Evolutionary conservation across 2,797 vertebrate species (phyloP).

Genomic region (Manis javanica): DNA sequence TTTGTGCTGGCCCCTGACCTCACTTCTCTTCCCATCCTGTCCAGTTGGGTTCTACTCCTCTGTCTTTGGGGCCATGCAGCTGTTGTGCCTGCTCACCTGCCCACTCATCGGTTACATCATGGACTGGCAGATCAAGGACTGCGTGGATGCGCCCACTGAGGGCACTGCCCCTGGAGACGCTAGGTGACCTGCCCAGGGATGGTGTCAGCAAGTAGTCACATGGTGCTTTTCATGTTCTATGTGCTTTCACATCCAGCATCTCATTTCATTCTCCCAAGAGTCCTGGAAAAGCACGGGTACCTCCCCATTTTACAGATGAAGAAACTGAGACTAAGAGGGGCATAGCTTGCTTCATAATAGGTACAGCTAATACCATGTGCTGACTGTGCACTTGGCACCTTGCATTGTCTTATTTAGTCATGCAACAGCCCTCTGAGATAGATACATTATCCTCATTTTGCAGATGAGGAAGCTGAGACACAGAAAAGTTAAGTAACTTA

Average conservation of each 20-base stretch:
- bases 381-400: not conserved
- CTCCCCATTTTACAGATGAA: not conserved
- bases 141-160: conserved; percentile 68
- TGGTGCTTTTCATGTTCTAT: not conserved
- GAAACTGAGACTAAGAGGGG: not conserved
- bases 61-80: conserved; percentile 91
- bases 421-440: not conserved
- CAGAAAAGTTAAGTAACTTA: not conserved
- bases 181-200: conserved; percentile 58
- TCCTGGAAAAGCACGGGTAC: not conserved
- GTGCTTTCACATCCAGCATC: not conserved
- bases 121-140: conserved; percentile 94
- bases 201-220: not conserved
- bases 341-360: not conserved
- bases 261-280: not conserved
- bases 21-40: not conserved
- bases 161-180: not conserved
- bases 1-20: not conserved
- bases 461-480: not conserved
- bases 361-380: not conserved
- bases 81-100: conserved; percentile 92
- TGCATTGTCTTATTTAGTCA: not conserved
- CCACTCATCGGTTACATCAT: conserved; percentile 94
- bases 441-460: not conserved
- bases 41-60: conserved; percentile 92